phyloP scores from a whole-genome alignment of 2,797 vertebrate genomes.

The Craterocephalus amniculus region DNA sequence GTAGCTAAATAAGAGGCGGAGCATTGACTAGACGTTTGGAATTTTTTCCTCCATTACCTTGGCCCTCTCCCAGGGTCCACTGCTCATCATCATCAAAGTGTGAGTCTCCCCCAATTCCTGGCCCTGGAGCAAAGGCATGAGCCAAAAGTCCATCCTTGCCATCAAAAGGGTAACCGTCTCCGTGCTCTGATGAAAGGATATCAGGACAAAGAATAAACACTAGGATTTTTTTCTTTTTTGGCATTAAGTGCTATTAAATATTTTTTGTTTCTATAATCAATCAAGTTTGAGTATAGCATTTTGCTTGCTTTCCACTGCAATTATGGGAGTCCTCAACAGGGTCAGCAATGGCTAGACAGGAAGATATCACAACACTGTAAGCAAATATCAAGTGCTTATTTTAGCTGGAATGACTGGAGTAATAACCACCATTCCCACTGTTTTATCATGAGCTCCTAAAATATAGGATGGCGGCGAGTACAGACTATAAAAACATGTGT shows the following conservation, averaged over 20 bases:
- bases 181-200: conserved; percentile 86
- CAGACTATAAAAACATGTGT: conserved; percentile 15
- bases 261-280: conserved; percentile 1
- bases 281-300: not conserved
- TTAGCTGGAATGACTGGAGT: conserved; percentile 28
- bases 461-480: not conserved
- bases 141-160: conserved; percentile 98
- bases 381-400: conserved; percentile 40
- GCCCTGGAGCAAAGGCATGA: conserved; percentile 95
- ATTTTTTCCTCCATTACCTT: conserved; percentile 82
- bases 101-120: conserved; percentile 96
- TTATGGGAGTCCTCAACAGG: conserved; percentile 22
- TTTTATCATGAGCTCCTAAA: conserved; percentile 27
- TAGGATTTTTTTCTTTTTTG: not conserved
- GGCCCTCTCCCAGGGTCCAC: conserved; percentile 97
- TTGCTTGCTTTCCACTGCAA: conserved; percentile 28
- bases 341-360: conserved; percentile 36
- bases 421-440: conserved; percentile 21
- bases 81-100: conserved; percentile 99
- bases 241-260: not conserved
- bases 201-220: not conserved
- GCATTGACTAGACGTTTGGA: not conserved
- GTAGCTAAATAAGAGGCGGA: not conserved
- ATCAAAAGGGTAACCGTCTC: conserved; percentile 98
- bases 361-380: conserved; percentile 16